phyloP scores from a whole-genome alignment of 2,113 vertebrate genomes.

The Oxyruncus cristatus region DNA sequence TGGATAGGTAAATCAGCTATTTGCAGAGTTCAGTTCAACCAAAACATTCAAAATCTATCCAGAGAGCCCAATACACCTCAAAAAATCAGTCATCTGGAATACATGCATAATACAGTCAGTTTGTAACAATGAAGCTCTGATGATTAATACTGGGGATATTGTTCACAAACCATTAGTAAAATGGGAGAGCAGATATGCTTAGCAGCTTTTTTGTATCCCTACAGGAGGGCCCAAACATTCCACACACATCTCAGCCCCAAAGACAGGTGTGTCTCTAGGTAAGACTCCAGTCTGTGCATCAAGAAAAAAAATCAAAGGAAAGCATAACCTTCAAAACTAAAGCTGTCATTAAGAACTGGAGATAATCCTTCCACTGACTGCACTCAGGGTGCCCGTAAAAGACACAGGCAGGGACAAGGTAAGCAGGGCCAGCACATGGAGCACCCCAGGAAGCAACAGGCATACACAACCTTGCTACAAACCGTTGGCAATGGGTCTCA shows the following conservation, averaged over 20 bases:
- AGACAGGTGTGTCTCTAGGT: not conserved
- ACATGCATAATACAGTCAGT: not conserved
- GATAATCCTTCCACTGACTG: not conserved
- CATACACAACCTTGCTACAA: not conserved
- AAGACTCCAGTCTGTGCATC: not conserved
- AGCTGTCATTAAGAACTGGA: not conserved
- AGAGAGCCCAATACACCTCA: not conserved
- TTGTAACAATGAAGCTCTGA: not conserved
- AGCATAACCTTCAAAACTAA: not conserved
- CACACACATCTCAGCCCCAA: not conserved
- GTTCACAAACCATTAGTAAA: not conserved
- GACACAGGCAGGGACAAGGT: not conserved
- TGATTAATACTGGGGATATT: not conserved
- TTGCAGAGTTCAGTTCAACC: not conserved
- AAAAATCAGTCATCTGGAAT: not conserved
- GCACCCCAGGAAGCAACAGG: not conserved
- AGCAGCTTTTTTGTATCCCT: not conserved
- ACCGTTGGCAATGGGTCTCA: not conserved
- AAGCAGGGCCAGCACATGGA: not conserved
- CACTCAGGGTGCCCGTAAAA: not conserved
- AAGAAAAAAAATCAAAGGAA: not conserved
- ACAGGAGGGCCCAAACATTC: not conserved
- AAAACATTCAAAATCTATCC: not conserved
- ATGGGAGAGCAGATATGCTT: not conserved
- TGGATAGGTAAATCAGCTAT: not conserved